Base-by-base conservation (phyloP, 1,140 invertebrate species). In the Tetraneura akinire region DNA sequence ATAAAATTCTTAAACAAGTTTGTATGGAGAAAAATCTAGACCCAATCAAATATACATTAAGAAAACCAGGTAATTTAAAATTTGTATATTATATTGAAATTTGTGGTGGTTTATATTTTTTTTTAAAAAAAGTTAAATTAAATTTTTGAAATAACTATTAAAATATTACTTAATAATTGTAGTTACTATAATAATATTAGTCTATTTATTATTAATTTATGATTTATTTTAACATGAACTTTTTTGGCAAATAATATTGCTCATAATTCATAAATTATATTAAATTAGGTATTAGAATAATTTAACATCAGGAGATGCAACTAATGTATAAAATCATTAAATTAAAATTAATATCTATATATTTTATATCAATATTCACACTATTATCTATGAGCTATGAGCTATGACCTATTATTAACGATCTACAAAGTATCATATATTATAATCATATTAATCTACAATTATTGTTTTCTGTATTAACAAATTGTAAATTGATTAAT, bases 1-100 rank as follows among this genome's bases (percentile, higher is more conserved):
- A 89, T 74, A 89, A 92, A 83, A 89, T 93, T 62, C 87, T 94
- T 81, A 86, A 88, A 32, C 89, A 91, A 84, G 91, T 94, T 8
- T 95, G 94, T 83, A 87, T 89, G n/a, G 93, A 95, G 83, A 94
- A 94, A 85, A 90, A 91, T 85, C 85, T 95, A 80, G 92, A 94
- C 84, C 86, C 88, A 16, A 84, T 87, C 29, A 91, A 91, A 84
- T 94, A 94, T 85, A 91, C 92, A 84, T 90, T 96, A 76, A 88
- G 92, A 81, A 91, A 93, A 88, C 92, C 93, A 86, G 89, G 91
- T 91, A 85, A 45, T 89, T 85, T 82, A 55, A 14, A 55, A 18
- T 49, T 37, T 78, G 8, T 14, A 9, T 47, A 47, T 45, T 68
- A n/a, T 18, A 42, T 23, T 32, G 18, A 23, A 37, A 64, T 64